Evolutionary conservation across 1,140 invertebrate genomes (phyloP).

Genomic region (Penaeus indicus): DNA sequence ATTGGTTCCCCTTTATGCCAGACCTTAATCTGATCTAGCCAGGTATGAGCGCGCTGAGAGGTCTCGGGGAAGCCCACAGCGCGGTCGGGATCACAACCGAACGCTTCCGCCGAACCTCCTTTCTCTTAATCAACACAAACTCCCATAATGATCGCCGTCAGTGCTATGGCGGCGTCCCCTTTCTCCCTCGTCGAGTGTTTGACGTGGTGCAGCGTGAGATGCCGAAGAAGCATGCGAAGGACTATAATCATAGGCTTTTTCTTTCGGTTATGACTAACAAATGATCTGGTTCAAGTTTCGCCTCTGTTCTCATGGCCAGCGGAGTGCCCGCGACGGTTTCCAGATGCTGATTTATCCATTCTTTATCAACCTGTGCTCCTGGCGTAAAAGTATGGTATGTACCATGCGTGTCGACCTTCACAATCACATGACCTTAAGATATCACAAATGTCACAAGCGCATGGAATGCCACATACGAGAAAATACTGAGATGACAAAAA

Average conservation of each 20-base stretch:
- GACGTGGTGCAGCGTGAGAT: too few relatives aligned
- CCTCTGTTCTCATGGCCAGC: conserved; percentile 35
- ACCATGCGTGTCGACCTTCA: neutral
- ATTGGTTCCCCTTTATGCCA: conserved; percentile 39
- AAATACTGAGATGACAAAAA: neutral
- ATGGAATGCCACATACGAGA: conserved; percentile 24
- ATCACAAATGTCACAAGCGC: conserved; percentile 13
- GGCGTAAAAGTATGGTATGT: neutral
- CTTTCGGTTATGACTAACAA: neutral
- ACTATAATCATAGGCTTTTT: conserved; percentile 17
- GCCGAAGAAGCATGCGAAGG: too few relatives aligned
- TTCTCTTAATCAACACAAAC: too few relatives aligned
- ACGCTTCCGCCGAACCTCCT: too few relatives aligned
- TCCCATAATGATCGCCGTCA: too few relatives aligned
- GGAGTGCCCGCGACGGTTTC: conserved; percentile 22
- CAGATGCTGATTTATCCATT: conserved; percentile 3
- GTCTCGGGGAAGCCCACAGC: neutral
- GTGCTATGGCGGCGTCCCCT: too few relatives aligned
- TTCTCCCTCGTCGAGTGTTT: too few relatives aligned
- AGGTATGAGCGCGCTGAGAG: conserved; percentile 29
- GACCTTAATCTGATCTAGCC: conserved; percentile 54
- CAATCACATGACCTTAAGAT: neutral
- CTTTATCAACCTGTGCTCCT: neutral
- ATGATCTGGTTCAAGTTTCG: conserved; percentile 29
- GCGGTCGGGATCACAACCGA: too few relatives aligned